Base-by-base conservation (phyloP, 2,888 invertebrate genomes). In the Drosophila pseudotakahashii region DNA sequence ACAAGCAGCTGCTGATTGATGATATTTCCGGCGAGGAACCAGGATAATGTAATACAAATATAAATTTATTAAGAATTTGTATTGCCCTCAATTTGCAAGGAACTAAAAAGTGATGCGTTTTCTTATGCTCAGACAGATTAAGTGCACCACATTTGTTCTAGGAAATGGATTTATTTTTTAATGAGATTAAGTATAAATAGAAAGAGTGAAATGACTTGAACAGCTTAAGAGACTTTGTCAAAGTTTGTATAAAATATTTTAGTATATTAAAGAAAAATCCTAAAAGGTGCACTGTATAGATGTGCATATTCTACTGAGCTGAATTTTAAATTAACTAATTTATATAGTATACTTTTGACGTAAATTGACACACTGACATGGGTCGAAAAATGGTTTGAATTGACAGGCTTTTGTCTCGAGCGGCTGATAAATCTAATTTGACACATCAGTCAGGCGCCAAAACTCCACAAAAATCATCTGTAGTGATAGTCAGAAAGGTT, bases 1-100 rank as follows among this genome's bases (percentile, higher is more conserved):
- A 42, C 62, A 57, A 73, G 30, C 5, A 42, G 19, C 19, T 32
- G 42, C 42, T 67, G 67, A 67, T 73, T 62, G 52, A 58, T 64
- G 52, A 36, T 19, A 53, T 19, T 52, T 57, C 72, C 67, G 74
- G 50, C 41, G 13, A 10, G 39, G 41, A 16, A 11, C 36, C 62
- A 42, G 73, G 23, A 45, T 51, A 70, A 51, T 52, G 51, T 41
- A 48, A 53, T 36, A 42, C 44, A 66, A 52, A 37, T 39, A 44
- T 14, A 19, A 64, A 44, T 23, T 23, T 44, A 3, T n/a, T 0
- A 13, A 19, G 13, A 13, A 13, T 23, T 23, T 44, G 7, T 44
- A 13, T 32, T 10, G 2, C n/a, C 6, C 1, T 3, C 3, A 1
- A 11, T n/a, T 47, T 47, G 10, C 3, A 32, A 44, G 23, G 13